phyloP scores from a whole-genome alignment of 2,113 vertebrate genomes.

The human region GRCh38 chr17:13985501-13986000 shows the following conservation, averaged over 20 bases:
- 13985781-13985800: neutral
- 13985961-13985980: neutral
- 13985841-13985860: neutral
- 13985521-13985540: neutral
- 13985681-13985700: neutral
- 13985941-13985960: neutral
- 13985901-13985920: neutral
- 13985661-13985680: neutral
- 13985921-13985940: neutral
- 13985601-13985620: rapidly evolving
- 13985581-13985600: rapidly evolving
- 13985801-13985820: neutral
- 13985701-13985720: neutral
- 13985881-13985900: neutral
- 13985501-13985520: neutral
- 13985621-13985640: neutral
- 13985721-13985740: neutral
- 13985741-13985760: neutral
- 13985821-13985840: neutral
- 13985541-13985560: neutral
- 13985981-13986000: constrained; percentile 16
- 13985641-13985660: neutral
- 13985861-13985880: neutral
- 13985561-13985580: neutral
- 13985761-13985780: neutral